Evolutionary conservation across 2,797 vertebrate species (phyloP).

Genomic region (Sylvilagus floridanus): DNA sequence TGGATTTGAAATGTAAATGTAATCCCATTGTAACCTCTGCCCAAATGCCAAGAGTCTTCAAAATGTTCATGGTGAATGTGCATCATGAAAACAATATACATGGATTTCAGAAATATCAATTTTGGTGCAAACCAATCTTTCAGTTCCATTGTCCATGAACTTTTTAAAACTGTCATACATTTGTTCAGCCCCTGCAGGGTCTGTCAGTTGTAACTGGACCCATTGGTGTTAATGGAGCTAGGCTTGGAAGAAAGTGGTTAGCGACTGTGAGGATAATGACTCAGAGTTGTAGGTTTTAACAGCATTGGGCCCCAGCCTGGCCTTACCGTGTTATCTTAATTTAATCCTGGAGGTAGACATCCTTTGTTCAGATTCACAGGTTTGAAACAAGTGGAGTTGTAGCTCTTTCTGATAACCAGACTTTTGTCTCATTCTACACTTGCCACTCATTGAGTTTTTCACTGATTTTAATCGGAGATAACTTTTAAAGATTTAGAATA

Average conservation of each 20-base stretch:
- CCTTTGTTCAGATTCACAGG: neutral
- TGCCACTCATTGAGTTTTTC: neutral
- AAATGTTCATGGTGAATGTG: too few species aligned
- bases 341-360: neutral
- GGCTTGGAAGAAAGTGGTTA: accelerated
- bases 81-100: too few species aligned
- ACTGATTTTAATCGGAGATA: neutral
- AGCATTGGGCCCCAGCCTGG: neutral
- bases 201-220: accelerated
- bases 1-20: neutral
- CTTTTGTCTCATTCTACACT: neutral
- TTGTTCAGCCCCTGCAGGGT: neutral
- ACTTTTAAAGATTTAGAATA: neutral
- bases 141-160: too few species aligned
- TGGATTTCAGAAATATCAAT: too few species aligned
- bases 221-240: neutral
- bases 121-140: too few species aligned
- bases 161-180: too few species aligned
- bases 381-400: neutral
- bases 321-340: neutral
- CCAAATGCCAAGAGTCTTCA: neutral
- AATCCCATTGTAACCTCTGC: neutral
- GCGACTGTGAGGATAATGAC: neutral
- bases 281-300: neutral
- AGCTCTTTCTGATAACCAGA: neutral